Percentiles rank a stretch among this genome's conserved stretches.
Conservation (phyloP, 2,113 vertebrate genomes). For the Oceanites oceanicus region DNA sequence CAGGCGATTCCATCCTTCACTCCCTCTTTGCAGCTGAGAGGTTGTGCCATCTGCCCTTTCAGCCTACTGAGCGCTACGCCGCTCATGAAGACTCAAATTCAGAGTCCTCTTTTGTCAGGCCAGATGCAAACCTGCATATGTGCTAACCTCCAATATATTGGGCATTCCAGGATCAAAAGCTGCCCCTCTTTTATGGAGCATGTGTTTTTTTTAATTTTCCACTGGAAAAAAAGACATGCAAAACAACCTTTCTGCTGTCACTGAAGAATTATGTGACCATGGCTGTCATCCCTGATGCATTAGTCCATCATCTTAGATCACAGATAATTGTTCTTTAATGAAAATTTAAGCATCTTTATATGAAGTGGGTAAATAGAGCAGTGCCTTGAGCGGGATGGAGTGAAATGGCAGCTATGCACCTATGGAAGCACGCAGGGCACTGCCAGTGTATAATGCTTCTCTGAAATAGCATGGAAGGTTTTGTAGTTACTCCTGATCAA, state of each 20-base stretch:
- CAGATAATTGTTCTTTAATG: background rate
- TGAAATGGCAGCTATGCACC: background rate
- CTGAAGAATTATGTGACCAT: background rate
- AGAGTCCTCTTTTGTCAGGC: background rate
- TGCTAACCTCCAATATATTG: background rate
- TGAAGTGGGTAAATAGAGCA: background rate
- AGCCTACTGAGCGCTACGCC: background rate
- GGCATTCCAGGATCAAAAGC: background rate
- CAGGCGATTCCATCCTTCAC: background rate
- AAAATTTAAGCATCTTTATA: background rate
- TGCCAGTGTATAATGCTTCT: background rate
- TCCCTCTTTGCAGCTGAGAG: background rate
- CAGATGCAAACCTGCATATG: background rate
- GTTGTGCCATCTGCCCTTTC: constrained; percentile 31
- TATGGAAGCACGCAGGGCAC: accelerated
- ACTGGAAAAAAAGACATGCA: background rate
- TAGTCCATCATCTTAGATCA: background rate
- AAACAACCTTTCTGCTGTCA: background rate
- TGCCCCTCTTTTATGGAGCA: background rate
- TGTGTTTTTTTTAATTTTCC: background rate
- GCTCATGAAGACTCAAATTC: background rate
- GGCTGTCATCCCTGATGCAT: background rate
- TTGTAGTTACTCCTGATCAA: background rate
- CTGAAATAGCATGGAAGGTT: background rate
- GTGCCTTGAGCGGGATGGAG: background rate